Base-by-base conservation (phyloP, 2,113 vertebrate genomes). In the Stigmatopora nigra region DNA sequence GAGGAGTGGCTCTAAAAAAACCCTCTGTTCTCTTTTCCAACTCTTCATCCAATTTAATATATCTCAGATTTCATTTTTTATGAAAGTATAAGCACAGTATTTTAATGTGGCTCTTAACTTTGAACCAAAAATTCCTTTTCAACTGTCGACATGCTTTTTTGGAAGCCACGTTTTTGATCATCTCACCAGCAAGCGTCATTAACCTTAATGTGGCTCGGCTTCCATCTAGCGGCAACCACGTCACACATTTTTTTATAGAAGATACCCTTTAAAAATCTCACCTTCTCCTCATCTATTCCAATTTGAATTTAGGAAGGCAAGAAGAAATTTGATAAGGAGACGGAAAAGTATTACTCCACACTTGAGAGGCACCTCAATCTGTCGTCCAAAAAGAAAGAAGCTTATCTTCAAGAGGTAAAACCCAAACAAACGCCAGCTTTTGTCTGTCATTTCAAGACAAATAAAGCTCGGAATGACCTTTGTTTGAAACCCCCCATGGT, bases 261-360 rank as follows among this genome's bases (percentile, higher is more conserved):
- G 2, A 3, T 5, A 5, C 1, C 2, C 2, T 25, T 31, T 16
- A 0, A 14, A 56, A 56, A 31, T 13, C 25, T 56, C 20, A 31
- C 14, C 22, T 56, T 56, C 31, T 15, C 25, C 31, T 56, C 25
- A 31, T 31, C 22, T 7, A 14, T 56, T 31, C 20, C 10, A 15
- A 15, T 64, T 17, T 38, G 38, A 61, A 75, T 67, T 76, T 72
- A 97, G 95, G 95, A 97, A 72, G 95, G 93, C 71, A 97, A 95
- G 87, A 97, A 96, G 91, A 97, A 96, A 75, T 96, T 97, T 71
- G 94, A 96, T 87, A 96, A 96, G 75, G 95, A 97, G 84, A 95
- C 93, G 45, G 95, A 97, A 82, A 97, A 94, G 82, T 97, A 96
- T 77, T 96, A 96, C 82, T 94, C 94, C 58, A 92, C 92, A n/a